phyloP scores from a whole-genome alignment of 2,113 vertebrate genomes.

The Takifugu bimaculatus region DNA sequence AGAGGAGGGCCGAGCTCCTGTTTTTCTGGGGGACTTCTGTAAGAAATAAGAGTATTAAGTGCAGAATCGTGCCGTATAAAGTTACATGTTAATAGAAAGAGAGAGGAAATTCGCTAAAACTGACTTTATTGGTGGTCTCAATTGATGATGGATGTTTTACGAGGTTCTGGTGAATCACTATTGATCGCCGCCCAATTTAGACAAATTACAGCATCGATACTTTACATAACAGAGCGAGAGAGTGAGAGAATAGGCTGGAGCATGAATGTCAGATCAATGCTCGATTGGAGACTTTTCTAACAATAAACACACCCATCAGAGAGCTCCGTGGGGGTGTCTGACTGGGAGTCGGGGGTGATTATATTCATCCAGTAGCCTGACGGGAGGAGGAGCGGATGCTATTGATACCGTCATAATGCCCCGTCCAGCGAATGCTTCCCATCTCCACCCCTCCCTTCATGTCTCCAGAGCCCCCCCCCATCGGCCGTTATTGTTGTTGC shows the following conservation, averaged over 20 bases:
- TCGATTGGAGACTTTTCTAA: conserved; percentile 32
- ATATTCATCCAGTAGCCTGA: conserved; percentile 58
- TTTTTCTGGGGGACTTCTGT: no score
- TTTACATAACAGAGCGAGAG: conserved; percentile 23
- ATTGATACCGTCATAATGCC: conserved; percentile 68
- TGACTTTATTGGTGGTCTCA: conserved; percentile 1
- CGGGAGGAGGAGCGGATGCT: conserved; percentile 58
- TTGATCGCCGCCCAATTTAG: conserved; percentile 41
- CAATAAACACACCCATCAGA: conserved; percentile 33
- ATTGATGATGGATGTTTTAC: conserved; percentile 29
- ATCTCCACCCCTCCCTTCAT: conserved; percentile 23
- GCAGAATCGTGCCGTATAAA: no score
- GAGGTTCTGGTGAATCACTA: conserved; percentile 31
- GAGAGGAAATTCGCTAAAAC: no score
- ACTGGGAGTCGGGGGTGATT: conserved; percentile 49
- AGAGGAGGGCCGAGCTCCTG: no score
- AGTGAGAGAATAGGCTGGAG: no score
- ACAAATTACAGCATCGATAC: conserved; percentile 50
- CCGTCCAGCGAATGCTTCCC: conserved; percentile 58
- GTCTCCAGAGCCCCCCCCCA: conserved; percentile 18
- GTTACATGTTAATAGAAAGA: no score
- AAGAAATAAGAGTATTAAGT: no score
- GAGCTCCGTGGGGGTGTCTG: conserved; percentile 25
- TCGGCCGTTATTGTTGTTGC: conserved; percentile 13
- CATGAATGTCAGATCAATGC: conserved; percentile 21